Base-by-base conservation (phyloP, 2,888 invertebrate species). In the Lithophane ornitopus region DNA sequence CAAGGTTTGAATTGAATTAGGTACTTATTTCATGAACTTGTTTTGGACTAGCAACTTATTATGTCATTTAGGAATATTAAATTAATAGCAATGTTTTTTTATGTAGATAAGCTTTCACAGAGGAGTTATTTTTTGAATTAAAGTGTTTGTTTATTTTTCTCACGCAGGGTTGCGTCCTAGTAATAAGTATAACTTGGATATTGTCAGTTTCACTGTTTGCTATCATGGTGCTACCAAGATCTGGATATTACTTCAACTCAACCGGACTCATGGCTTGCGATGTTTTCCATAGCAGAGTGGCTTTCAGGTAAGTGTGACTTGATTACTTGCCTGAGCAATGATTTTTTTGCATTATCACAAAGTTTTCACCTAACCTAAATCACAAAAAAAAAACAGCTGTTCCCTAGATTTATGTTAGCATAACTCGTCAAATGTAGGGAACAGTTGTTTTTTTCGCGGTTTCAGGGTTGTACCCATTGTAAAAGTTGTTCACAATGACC, bases 221-320 rank as follows among this genome's bases (percentile, higher is more conserved):
- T 46, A 97, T 98, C 84, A 97, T 98, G 93, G 98, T 98, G 85
- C 97, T 98, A 78, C 98, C 98, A 14, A 97, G 98, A 89, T 98
- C 98, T 88, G 98, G 98, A 79, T 98, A 98, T 96, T 98, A 98
- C 94, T 98, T 98, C 97, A 98, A 98, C 94, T 97, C 98, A 63
- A 98, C 98, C 22, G 98, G 98, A 41, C 97, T 98, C 89, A 97
- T 98, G 96, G 98, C 98, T 71, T 98, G 98, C 93, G 98, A 98
- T 92, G 98, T 98, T 49, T 98, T 98, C 93, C 98, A 98, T 93
- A 97, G 98, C 89, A 97, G 98, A 91, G 97, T 97, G 74, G 97
- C 97, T 76, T 97, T 97, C 93, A 97, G 97, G 97, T 97, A 85
- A 41, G 11, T 46, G 19, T 49, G 4, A 0, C 4, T 62, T 28